phyloP scores from a whole-genome alignment of 2,888 invertebrate genomes.

The Agrochola litura region DNA sequence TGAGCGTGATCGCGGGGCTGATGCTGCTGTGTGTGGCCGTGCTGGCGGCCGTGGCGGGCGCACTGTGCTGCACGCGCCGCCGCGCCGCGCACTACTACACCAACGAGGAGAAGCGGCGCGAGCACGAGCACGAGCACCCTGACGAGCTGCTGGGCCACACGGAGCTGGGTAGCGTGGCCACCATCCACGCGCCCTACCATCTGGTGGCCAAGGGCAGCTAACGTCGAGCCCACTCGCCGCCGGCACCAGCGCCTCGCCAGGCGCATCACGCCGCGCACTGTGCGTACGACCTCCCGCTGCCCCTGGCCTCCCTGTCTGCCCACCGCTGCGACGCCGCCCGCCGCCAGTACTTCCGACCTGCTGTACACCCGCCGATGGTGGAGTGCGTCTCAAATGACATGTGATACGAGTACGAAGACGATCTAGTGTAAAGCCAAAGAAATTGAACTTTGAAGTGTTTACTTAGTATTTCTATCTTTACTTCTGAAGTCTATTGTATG shows the following conservation, averaged over 20 bases:
- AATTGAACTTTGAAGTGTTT: slow-evolving; percentile 51
- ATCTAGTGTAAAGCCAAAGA: slow-evolving; percentile 83
- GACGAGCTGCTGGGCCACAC: slow-evolving; percentile 81
- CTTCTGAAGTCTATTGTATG: slow-evolving; percentile 52
- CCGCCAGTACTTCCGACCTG: slow-evolving; percentile 69
- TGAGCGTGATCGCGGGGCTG: slow-evolving; percentile 89
- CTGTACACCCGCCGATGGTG: slow-evolving; percentile 68
- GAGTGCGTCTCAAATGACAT: slow-evolving; percentile 77
- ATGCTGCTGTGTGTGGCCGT: slow-evolving; percentile 84
- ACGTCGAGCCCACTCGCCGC: slow-evolving; percentile 77
- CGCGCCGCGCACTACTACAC: slow-evolving; percentile 95
- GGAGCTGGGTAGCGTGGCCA: slow-evolving; percentile 83
- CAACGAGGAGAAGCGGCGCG: slow-evolving; percentile 92
- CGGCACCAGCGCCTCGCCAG: slow-evolving; percentile 54
- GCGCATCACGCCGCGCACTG: slow-evolving; percentile 58
- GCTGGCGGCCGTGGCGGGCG: slow-evolving; percentile 89
- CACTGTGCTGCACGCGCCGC: slow-evolving; percentile 92
- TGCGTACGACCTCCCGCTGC: slow-evolving; percentile 66
- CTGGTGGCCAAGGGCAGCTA: slow-evolving; percentile 83
- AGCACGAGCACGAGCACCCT: slow-evolving; percentile 83
- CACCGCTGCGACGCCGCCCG: slow-evolving; percentile 69
- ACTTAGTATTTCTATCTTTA: slow-evolving; percentile 38
- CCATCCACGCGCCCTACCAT: slow-evolving; percentile 84
- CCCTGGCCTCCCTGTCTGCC: slow-evolving; percentile 62
- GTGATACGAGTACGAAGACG: slow-evolving; percentile 86